Percentiles rank a stretch among this genome's conserved stretches.
Conservation (phyloP, 2,797 vertebrate genomes). For the Chanos chanos region DNA sequence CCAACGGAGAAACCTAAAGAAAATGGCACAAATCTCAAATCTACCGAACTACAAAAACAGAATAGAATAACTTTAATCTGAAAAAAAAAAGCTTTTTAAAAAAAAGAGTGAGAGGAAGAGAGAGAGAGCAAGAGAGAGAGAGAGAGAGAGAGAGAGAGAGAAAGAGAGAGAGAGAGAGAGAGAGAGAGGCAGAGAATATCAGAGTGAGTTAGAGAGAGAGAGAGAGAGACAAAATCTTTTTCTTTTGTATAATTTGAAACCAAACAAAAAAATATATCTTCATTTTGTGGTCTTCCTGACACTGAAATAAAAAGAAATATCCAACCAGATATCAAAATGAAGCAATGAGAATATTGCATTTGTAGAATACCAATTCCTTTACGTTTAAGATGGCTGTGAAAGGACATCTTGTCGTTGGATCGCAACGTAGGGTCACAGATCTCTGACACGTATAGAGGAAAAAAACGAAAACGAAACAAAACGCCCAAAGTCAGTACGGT, state of each 20-base stretch:
- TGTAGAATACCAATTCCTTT: constrained; percentile 72
- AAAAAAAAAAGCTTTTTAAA: constrained; percentile 60
- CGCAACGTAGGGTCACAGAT: constrained; percentile 68
- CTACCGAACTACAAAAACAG: constrained; percentile 84
- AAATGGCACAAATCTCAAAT: constrained; percentile 90
- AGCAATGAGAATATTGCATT: constrained; percentile 81
- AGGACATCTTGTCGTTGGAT: constrained; percentile 60
- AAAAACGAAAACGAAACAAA: constrained; percentile 37
- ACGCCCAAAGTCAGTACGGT: constrained; percentile 36
- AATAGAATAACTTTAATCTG: constrained; percentile 82
- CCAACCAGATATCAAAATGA: constrained; percentile 76
- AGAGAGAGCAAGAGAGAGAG: too few species aligned
- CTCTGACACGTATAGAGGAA: constrained; percentile 63
- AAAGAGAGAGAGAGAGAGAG: too few species aligned
- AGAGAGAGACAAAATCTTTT: constrained; percentile 53
- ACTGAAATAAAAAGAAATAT: constrained; percentile 73
- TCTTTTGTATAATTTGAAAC: constrained; percentile 78
- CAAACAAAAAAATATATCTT: constrained; percentile 75
- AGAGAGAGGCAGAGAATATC: too few species aligned
- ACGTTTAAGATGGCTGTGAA: constrained; percentile 61
- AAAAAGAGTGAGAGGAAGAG: constrained; percentile 45
- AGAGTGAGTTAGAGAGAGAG: constrained; percentile 65
- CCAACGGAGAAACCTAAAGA: constrained; percentile 88
- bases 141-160: too few species aligned
- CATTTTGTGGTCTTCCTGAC: constrained; percentile 67